phyloP scores from a whole-genome alignment of 1,140 invertebrate species.

The Scaptomyza montana region DNA sequence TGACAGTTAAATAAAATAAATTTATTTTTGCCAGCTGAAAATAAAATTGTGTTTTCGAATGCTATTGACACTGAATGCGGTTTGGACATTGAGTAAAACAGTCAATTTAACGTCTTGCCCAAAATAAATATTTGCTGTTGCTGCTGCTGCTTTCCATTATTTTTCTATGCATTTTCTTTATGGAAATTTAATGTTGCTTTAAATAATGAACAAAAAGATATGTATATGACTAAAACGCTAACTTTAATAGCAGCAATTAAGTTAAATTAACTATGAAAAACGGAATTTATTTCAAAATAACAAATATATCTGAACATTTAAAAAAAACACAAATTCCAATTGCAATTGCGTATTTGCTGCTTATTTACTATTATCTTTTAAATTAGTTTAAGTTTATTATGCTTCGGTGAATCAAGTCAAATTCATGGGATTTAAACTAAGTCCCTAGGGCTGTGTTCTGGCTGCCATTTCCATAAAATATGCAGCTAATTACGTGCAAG shows the following conservation, averaged over 20 bases:
- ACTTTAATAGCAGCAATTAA: no score
- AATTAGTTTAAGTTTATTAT: slow-evolving; percentile 6
- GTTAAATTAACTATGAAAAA: background rate
- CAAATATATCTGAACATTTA: background rate
- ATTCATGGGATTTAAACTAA: slow-evolving; percentile 9
- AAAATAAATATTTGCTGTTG: slow-evolving; percentile 20
- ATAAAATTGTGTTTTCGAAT: slow-evolving; percentile 14
- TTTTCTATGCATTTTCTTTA: background rate
- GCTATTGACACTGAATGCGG: slow-evolving; percentile 1
- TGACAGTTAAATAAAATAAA: slow-evolving; percentile 6
- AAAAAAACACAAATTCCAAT: background rate
- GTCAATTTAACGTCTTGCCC: slow-evolving; percentile 12
- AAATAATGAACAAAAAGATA: background rate
- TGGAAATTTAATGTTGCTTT: background rate
- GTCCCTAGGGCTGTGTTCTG: background rate
- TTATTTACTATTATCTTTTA: slow-evolving; percentile 2
- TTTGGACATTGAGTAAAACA: background rate
- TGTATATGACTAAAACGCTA: no score
- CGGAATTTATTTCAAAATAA: background rate
- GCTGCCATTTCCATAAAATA: slow-evolving; percentile 67
- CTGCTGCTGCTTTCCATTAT: background rate
- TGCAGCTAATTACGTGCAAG: slow-evolving; percentile 76
- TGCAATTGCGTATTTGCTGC: background rate
- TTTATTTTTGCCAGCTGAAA: slow-evolving; percentile 6
- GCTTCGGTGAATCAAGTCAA: background rate